A percentile compares a stretch with the other conserved stretches of the same genome.
Conservation (phyloP, 2,113 vertebrate species). For the Oryzias celebensis region DNA sequence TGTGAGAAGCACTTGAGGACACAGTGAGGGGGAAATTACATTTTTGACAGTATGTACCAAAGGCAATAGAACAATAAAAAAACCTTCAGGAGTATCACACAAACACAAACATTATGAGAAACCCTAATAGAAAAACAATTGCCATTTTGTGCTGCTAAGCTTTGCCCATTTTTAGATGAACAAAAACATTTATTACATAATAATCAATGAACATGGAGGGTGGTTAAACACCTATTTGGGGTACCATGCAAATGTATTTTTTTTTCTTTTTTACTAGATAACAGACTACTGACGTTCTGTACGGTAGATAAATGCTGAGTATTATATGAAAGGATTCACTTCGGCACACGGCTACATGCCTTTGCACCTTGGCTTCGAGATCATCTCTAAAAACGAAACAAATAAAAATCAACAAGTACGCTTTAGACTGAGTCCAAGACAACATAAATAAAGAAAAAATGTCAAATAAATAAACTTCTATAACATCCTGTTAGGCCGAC, state of each 20-base stretch:
- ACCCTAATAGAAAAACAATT: constrained; percentile 25
- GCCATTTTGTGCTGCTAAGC: constrained; percentile 64
- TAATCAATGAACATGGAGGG: constrained; percentile 37
- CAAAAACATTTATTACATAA: too few species aligned
- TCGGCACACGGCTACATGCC: constrained; percentile 53
- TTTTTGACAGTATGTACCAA: constrained; percentile 7
- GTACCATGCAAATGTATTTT: constrained; percentile 51
- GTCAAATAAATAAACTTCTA: too few species aligned
- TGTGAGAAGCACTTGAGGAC: constrained; percentile 31
- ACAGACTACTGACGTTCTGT: background rate
- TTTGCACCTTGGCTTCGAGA: constrained; percentile 46
- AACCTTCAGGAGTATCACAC: constrained; percentile 18
- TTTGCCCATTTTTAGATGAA: background rate
- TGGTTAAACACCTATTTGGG: constrained; percentile 52
- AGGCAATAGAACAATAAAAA: constrained; percentile 19
- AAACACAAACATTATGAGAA: background rate
- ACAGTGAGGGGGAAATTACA: constrained; percentile 23
- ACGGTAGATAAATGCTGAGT: constrained; percentile 1
- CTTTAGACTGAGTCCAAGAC: background rate
- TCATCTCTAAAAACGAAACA: constrained; percentile 4
- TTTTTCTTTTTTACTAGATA: background rate
- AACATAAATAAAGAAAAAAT: too few species aligned
- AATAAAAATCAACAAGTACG: background rate
- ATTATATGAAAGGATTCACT: constrained; percentile 23
- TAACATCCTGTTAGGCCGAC: too few species aligned